Conservation (phyloP, 2,888 invertebrate genomes). For the Caenorhabditis afra region DNA sequence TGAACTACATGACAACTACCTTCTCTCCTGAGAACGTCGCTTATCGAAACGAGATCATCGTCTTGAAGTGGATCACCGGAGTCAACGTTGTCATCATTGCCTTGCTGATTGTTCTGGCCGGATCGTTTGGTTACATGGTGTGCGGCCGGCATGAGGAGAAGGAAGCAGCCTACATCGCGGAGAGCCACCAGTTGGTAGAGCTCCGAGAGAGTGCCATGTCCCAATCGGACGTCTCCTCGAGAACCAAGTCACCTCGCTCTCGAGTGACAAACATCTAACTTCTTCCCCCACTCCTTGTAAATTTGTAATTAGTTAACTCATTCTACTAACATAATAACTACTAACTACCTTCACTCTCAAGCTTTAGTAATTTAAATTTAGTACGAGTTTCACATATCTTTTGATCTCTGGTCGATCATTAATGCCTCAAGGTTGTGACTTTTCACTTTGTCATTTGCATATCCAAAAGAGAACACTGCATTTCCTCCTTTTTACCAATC, state of each 20-base stretch:
- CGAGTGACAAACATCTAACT: constrained; percentile 41
- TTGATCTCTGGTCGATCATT: constrained; percentile 48
- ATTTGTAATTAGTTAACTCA: constrained; percentile 32
- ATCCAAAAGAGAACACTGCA: constrained; percentile 1
- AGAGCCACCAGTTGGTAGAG: constrained; percentile 58
- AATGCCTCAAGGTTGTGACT: constrained; percentile 36
- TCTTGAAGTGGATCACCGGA: constrained; percentile 71
- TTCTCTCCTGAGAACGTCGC: constrained; percentile 78
- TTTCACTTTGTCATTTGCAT: constrained; percentile 26
- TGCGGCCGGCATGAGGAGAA: constrained; percentile 44
- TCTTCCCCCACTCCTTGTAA: no score
- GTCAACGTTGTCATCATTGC: constrained; percentile 69
- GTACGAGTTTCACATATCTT: constrained; percentile 33
- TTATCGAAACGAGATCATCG: constrained; percentile 69
- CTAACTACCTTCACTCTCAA: constrained; percentile 35
- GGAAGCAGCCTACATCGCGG: constrained; percentile 36
- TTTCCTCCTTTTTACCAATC: constrained; percentile 8
- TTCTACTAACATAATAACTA: constrained; percentile 39
- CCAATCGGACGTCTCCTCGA: constrained; percentile 28
- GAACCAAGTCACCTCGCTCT: constrained; percentile 47
- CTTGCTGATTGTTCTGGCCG: constrained; percentile 70
- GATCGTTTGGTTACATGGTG: constrained; percentile 69
- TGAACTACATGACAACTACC: constrained; percentile 80
- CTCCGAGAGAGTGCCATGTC: constrained; percentile 34
- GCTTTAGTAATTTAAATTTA: constrained; percentile 19